Conservation (phyloP, 2,888 invertebrate species). For the Athalia circularis region DNA sequence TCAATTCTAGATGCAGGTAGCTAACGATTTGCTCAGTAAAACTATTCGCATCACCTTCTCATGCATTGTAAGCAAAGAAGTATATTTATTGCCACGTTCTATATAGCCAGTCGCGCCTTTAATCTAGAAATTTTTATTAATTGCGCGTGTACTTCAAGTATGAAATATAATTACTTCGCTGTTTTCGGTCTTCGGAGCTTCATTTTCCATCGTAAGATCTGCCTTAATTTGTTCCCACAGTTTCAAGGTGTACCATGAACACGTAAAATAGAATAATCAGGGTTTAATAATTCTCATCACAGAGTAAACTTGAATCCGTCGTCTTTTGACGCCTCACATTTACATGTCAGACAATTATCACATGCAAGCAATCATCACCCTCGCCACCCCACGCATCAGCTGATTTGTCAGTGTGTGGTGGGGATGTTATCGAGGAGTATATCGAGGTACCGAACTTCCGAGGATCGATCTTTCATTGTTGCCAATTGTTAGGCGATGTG, state of each 20-base stretch:
- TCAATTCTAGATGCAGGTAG: no score
- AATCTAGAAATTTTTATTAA: neutral
- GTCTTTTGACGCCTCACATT: no score
- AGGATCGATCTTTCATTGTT: conserved; percentile 2
- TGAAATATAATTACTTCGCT: conserved; percentile 18
- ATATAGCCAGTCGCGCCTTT: neutral
- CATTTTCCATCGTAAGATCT: conserved; percentile 25
- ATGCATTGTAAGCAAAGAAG: neutral
- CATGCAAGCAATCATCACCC: neutral
- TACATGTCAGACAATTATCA: no score
- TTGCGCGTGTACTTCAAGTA: neutral
- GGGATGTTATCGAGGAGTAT: no score
- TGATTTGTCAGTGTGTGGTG: neutral
- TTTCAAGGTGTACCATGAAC: neutral
- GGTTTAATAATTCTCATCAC: no score
- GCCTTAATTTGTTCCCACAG: neutral
- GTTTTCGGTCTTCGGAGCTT: conserved; percentile 1
- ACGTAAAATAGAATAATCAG: no score
- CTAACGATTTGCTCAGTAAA: no score
- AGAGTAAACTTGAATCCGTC: no score
- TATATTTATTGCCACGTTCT: neutral
- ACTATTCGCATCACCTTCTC: neutral
- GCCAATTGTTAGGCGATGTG: conserved; percentile 18
- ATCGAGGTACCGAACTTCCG: neutral
- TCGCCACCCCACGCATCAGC: neutral